Evolutionary conservation across 2,797 vertebrate species (phyloP).

Genomic region (Parotocinclus haroldoi): DNA sequence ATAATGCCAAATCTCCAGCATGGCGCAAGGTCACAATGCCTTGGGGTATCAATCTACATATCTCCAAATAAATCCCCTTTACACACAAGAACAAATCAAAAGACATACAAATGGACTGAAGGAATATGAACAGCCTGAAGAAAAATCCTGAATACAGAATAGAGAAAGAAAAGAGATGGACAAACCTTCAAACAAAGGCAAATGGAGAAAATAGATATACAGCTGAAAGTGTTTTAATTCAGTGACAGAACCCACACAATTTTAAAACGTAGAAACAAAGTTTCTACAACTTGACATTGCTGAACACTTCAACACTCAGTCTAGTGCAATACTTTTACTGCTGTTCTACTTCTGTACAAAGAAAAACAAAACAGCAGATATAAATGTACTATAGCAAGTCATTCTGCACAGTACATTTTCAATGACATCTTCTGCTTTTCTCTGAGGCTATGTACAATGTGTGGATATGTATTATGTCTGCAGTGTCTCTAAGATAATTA

Average conservation of each 20-base stretch:
- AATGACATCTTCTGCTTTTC: neutral
- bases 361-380: no score
- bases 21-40: constrained; percentile 30
- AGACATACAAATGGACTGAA: neutral
- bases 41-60: constrained; percentile 28
- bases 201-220: neutral
- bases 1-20: constrained; percentile 14
- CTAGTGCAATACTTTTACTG: no score
- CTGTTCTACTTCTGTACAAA: no score
- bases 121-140: constrained; percentile 5
- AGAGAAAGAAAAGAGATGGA: neutral
- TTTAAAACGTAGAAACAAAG: neutral
- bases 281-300: neutral
- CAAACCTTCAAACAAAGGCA: neutral
- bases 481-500: neutral
- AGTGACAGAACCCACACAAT: no score
- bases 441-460: neutral
- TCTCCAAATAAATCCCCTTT: constrained; percentile 19
- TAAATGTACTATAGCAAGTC: neutral
- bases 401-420: neutral
- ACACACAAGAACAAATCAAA: neutral
- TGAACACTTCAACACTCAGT: no score
- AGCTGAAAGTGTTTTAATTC: neutral
- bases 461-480: neutral
- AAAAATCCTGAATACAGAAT: neutral